Conservation (phyloP, 2,113 vertebrate genomes). For the Elephantulus edwardii region DNA sequence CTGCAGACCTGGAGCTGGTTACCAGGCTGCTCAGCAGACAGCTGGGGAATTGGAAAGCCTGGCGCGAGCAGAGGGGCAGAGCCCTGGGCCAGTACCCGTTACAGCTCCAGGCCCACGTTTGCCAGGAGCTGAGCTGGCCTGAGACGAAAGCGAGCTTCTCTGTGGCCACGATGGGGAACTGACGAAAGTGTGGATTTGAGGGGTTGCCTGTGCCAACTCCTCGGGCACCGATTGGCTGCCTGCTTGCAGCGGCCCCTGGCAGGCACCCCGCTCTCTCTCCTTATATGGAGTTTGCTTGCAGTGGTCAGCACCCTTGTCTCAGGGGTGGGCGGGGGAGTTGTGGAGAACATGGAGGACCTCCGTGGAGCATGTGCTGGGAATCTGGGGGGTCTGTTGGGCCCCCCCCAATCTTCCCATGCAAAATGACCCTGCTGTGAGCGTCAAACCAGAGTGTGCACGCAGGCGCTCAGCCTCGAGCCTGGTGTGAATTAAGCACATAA, state of each 20-base stretch:
- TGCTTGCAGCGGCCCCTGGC: accelerated
- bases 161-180: not conserved
- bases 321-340: not conserved
- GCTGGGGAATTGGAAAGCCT: too few relatives aligned
- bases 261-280: not conserved
- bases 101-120: not conserved
- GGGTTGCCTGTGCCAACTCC: not conserved
- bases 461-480: not conserved
- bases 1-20: not conserved
- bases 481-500: not conserved
- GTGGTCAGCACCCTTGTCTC: not conserved
- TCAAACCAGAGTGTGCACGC: accelerated
- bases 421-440: accelerated
- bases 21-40: too few relatives aligned
- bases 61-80: too few relatives aligned
- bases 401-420: accelerated
- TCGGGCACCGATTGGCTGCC: not conserved
- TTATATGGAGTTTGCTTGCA: not conserved
- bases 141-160: not conserved
- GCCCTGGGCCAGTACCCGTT: not conserved
- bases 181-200: not conserved
- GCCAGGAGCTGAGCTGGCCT: conserved; percentile 48
- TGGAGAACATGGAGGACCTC: not conserved
- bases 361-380: not conserved
- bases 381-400: accelerated